These are phyloP conservation scores for Gambelia wislizenii DNA, from an alignment of 2,797 vertebrate species.

Conservation along the genomic window DNA sequence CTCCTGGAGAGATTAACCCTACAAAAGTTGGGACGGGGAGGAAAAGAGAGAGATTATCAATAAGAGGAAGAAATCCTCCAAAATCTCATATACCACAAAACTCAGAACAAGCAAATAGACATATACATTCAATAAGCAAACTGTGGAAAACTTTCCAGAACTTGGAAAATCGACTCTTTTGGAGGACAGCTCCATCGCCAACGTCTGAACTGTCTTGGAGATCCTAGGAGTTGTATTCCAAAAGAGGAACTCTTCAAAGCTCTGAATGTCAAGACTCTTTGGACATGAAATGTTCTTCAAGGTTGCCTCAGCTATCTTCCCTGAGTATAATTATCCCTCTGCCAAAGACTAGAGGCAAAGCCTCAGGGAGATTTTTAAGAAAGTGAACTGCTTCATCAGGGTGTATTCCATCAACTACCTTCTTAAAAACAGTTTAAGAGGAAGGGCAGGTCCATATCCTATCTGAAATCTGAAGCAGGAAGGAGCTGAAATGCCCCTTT, in stretches of 20 bases:
- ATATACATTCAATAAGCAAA: background rate
- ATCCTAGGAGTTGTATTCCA: background rate
- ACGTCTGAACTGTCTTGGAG: no score
- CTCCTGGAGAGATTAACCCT: slow-evolving; percentile 86
- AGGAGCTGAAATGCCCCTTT: background rate
- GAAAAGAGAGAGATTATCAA: background rate
- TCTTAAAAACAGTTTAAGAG: background rate
- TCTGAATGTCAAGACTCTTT: no score
- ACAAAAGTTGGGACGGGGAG: slow-evolving; percentile 41
- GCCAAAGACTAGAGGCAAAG: background rate
- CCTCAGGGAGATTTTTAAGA: background rate
- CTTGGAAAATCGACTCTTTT: no score
- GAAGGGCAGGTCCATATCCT: background rate
- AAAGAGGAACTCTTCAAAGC: no score
- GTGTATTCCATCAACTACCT: background rate
- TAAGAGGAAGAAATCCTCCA: background rate
- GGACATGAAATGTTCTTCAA: background rate
- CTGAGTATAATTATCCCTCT: background rate
- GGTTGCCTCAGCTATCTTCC: background rate
- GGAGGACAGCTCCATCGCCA: no score
- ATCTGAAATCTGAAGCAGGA: background rate
- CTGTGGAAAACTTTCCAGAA: background rate
- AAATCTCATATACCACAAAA: background rate
- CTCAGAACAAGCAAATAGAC: background rate
- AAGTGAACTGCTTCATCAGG: background rate